Base-by-base conservation (phyloP, 1,140 invertebrate genomes). In the Drosophila oshimai region DNA sequence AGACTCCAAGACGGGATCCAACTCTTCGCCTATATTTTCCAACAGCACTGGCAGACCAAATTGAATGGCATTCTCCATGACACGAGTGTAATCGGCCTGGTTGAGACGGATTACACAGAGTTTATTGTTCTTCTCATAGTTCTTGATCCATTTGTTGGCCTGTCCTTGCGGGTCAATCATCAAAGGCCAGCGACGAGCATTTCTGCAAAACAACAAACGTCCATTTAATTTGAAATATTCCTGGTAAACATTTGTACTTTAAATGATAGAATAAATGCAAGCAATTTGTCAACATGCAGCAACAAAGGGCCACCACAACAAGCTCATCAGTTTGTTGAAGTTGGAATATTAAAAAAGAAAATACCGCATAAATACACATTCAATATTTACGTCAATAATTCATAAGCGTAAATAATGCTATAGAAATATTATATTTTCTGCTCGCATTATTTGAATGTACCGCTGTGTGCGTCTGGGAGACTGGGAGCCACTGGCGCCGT, bases 141-240 rank as follows among this genome's bases (percentile, higher is more conserved):
- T 98, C 92, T 97, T 98, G 4, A 98, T 94, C 97, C 97, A 98
- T 89, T 97, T 96, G 72, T 98, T 98, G 0, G 97, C 98, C 91
- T 98, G 97, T 6, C 94, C 95, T 92, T 99, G 97, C 0, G 98
- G 98, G 92, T 99, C 98, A 76, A 99, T 98, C 94, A 99, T 96
- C 12, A 99, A 89, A 0, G 97, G 96, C 95, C 96, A 97, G 68
- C 97, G 93, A 62, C 96, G 93, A 3, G 97, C 94, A 89, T 95
- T 95, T 89, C 95, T 96, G 22, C n/a, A 28, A 41, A n/a, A 22
- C 20, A 29, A 4, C 31, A 41, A 36, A 33, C 12, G 28, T 18
- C 6, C 13, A 17, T 24, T 46, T 17, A 20, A n/a, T n/a, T n/a
- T n/a, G n/a, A n/a, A 62, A 22, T 17, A 33, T 15, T 18, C 15